Evolutionary conservation across 2,888 invertebrate species (phyloP), one percentile per base, ranked within the genome.

Genomic region (Eupithecia exiguata): DNA sequence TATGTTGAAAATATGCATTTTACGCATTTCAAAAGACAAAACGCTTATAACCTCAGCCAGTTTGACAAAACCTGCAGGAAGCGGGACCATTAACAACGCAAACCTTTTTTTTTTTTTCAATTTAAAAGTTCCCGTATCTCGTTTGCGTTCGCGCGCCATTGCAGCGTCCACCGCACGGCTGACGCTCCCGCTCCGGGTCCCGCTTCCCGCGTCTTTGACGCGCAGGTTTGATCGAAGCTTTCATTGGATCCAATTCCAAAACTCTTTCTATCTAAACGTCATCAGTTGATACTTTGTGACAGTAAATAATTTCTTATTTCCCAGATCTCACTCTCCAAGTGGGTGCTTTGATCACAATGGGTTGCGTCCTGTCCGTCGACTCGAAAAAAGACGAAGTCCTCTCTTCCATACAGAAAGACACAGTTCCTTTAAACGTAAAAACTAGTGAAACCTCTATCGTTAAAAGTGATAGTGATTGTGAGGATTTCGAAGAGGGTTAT

Each of bases 291-390:
- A 46, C 7, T 49, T n/a, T 49, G n/a, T 6, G 49, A 61, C 30
- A 25, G 6, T 36, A 40, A 6, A 43, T 46, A n/a, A 18, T 71
- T 35, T 61, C 30, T 30, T 68, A 12, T 16, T 70, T 71, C 92
- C 77, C 87, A 96, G 97, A 97, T 94, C 91, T 95, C n/a, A 95
- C 96, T 14, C 92, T 97, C 58, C 96, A 96, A 93, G 97, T 97
- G 0, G 96, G 96, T 3, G 96, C 97, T 0, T 84, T 97, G 67
- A 96, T 97, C 78, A 96, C 97, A 35, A 95, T 97, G 86, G 97
- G 97, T 43, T 96, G 96, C 82, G 91, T 97, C 62, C 90, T 97
- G 65, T 96, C 96, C 0, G 90, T 95, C 0, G 96, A 96, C 73
- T 96, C 96, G 0, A 93, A 95, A 66, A 94, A 96, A 0, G 90